Evolutionary conservation across 2,888 invertebrate species (phyloP), one percentile per base, ranked within the genome.

Genomic region (Eilema griseolum): DNA sequence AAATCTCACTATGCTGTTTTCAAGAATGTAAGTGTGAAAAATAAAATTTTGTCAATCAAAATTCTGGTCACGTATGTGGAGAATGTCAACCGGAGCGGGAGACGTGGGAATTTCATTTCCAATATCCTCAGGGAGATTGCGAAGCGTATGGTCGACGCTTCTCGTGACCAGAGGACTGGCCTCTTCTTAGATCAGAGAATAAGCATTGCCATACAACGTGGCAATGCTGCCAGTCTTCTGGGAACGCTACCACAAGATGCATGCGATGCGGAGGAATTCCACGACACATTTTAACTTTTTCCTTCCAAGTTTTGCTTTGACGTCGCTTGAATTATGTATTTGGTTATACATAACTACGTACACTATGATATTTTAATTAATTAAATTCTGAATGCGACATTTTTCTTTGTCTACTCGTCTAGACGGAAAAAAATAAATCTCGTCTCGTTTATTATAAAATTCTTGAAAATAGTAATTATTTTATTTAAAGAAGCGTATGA

Each of bases 281-380:
- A n/a, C n/a, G n/a, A n/a, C n/a, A 1, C 8, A 8, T 33, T 11
- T 33, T 11, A 33, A 8, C 11, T 11, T 11, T 72, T 78, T 83
- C 68, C 77, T 80, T 84, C 85, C 80, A 86, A 88, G 84, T 87
- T 87, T 82, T 79, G 84, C 80, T 78, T 79, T 80, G 76, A 74
- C 80, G 82, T 82, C 74, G 75, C 83, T 77, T 89, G 85, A 72
- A 76, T 89, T 89, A 89, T 90, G 88, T 88, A 86, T 85, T 77
- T 85, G 76, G 79, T 74, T 72, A 77, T 83, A 81, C 78, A 77
- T 78, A 77, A 80, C 76, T 76, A 52, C 20, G 16, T 46, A 78
- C 61, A 63, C 67, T 78, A 75, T 73, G 76, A 77, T 77, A 78
- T 81, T 83, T 85, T 87, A 83, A 89, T 89, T 90, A 89, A 89